These are phyloP conservation scores for Anguilla pacifica DNA, from an alignment of 2,797 vertebrate genomes.

Conservation along the genomic window DNA sequence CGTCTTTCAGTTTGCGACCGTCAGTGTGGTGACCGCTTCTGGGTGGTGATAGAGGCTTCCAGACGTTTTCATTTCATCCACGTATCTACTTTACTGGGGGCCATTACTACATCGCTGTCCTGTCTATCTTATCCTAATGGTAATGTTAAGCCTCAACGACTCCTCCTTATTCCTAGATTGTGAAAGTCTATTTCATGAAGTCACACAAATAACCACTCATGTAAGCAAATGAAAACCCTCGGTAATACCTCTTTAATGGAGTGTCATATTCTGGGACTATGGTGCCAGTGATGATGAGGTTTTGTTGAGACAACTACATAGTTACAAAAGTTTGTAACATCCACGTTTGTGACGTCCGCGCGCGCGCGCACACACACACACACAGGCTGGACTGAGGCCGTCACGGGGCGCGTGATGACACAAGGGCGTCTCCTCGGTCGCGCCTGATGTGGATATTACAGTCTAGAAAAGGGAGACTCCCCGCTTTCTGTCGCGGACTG, in stretches of 20 bases:
- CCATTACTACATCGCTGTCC: constrained; percentile 55
- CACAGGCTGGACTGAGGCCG: constrained; percentile 38
- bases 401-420: neutral
- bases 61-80: constrained; percentile 30
- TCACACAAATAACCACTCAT: constrained; percentile 27
- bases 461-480: neutral
- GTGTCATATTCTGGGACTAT: neutral
- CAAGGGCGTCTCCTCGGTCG: neutral
- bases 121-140: constrained; percentile 49
- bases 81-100: constrained; percentile 42
- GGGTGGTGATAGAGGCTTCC: constrained; percentile 59
- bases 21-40: constrained; percentile 68
- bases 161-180: neutral
- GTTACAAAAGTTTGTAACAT: no score
- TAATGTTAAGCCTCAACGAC: constrained; percentile 49
- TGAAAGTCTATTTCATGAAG: constrained; percentile 49
- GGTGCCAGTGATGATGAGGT: neutral
- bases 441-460: neutral
- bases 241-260: neutral
- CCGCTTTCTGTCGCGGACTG: neutral
- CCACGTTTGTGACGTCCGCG: no score
- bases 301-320: neutral
- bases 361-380: neutral
- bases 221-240: neutral
- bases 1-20: constrained; percentile 62